Conservation (phyloP, 2,113 vertebrate genomes). For the Grallaria varia region DNA sequence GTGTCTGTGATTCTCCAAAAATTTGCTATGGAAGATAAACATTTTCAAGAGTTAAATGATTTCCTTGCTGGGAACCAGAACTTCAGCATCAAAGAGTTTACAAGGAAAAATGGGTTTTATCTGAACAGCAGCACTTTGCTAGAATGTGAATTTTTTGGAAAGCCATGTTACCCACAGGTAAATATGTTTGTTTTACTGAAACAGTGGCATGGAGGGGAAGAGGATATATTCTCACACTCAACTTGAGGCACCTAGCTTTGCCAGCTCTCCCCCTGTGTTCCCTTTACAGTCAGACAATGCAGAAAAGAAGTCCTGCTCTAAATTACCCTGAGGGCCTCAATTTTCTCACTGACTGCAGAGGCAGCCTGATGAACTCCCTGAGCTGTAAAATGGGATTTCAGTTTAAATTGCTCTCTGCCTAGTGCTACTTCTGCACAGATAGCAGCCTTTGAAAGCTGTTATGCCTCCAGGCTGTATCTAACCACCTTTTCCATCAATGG, state of each 20-base stretch:
- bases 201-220: background rate
- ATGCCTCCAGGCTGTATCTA: background rate
- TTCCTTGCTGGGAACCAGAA: constrained; percentile 72
- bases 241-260: background rate
- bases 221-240: background rate
- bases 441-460: background rate
- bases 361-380: background rate
- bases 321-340: fast-evolving
- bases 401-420: background rate
- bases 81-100: constrained; percentile 79
- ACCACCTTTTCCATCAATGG: background rate
- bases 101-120: constrained; percentile 74
- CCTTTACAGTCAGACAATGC: background rate
- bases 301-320: background rate
- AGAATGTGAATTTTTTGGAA: constrained; percentile 76
- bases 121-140: constrained; percentile 73
- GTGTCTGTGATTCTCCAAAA: constrained; percentile 61
- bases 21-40: background rate
- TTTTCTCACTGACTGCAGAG: background rate
- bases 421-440: background rate
- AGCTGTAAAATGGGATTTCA: background rate
- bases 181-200: constrained; percentile 1
- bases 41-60: constrained; percentile 44
- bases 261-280: background rate
- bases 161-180: constrained; percentile 76